These are phyloP conservation scores for Leptopilina syphax DNA, from an alignment of 2,888 invertebrate species.

Conservation along the genomic window DNA sequence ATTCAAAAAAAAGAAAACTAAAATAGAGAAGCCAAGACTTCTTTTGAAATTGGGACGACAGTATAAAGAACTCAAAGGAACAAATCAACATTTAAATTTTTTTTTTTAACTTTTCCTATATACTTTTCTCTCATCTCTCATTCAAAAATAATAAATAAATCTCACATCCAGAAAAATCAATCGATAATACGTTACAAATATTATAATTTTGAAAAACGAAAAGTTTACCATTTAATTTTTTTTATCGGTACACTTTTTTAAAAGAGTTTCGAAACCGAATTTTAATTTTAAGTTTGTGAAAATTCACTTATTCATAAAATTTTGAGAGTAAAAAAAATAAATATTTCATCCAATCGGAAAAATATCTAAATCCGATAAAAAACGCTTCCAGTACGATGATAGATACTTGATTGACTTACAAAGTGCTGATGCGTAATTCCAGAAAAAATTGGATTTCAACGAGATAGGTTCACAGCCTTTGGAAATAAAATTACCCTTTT, in stretches of 20 bases:
- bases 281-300: too few relatives aligned
- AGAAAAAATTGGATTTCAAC: slow-evolving; percentile 49
- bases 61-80: slow-evolving; percentile 40
- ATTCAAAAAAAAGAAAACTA: slow-evolving; percentile 51
- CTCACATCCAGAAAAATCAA: too few relatives aligned
- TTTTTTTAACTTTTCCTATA: not conserved
- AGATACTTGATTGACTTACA: slow-evolving; percentile 52
- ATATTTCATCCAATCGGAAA: not conserved
- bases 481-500: slow-evolving; percentile 60
- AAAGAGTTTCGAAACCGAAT: too few relatives aligned
- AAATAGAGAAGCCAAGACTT: slow-evolving; percentile 47
- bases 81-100: slow-evolving; percentile 18
- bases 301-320: too few relatives aligned
- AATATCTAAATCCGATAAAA: not conserved
- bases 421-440: slow-evolving; percentile 61
- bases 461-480: slow-evolving; percentile 59
- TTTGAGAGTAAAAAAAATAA: too few relatives aligned
- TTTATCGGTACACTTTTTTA: too few relatives aligned
- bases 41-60: slow-evolving; percentile 52
- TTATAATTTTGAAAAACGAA: too few relatives aligned
- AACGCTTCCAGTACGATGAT: not conserved
- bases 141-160: too few relatives aligned
- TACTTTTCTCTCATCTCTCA: not conserved
- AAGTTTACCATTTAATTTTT: too few relatives aligned
- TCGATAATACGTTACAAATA: too few relatives aligned